Evolutionary conservation across 2,888 invertebrate species (phyloP).

Genomic region (Drosophila anceps): DNA sequence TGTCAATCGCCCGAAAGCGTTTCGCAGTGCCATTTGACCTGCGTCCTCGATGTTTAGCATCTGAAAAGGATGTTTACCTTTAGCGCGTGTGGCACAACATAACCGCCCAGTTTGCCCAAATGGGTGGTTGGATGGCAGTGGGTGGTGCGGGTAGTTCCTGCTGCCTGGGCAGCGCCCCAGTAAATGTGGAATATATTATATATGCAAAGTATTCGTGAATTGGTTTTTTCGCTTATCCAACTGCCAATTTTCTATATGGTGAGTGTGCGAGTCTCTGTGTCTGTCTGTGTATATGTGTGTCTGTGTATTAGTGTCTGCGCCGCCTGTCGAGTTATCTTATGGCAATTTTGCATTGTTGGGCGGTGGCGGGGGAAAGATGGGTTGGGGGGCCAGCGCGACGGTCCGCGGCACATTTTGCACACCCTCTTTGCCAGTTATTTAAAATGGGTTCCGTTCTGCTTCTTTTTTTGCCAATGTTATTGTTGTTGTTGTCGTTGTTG

Average conservation of each 20-base stretch:
- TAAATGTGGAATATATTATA: constrained; percentile 84
- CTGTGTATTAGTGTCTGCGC: constrained; percentile 49
- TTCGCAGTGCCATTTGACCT: constrained; percentile 68
- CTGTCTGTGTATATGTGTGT: constrained; percentile 22
- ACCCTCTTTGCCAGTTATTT: constrained; percentile 71
- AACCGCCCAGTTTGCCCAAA: constrained; percentile 9
- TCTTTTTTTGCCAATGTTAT: constrained; percentile 34
- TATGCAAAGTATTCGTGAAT: constrained; percentile 86
- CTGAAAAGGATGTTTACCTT: constrained; percentile 83
- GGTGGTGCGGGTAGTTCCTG: constrained; percentile 35
- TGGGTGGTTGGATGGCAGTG: constrained; percentile 34
- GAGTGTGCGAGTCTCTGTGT: constrained; percentile 49
- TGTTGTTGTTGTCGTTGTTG: constrained; percentile 47
- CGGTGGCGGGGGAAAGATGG: not conserved
- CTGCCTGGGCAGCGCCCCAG: constrained; percentile 72
- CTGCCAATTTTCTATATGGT: constrained; percentile 81
- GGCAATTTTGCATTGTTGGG: constrained; percentile 68
- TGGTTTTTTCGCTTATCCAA: constrained; percentile 84
- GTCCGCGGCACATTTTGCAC: constrained; percentile 78
- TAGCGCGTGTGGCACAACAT: constrained; percentile 70
- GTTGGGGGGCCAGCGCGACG: constrained; percentile 34
- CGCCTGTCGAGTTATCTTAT: constrained; percentile 79
- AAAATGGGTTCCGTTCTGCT: constrained; percentile 71
- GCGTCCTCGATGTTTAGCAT: constrained; percentile 56
- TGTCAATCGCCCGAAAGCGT: constrained; percentile 51